phyloP scores from a whole-genome alignment of 2,797 vertebrate species.

The Acanthopagrus latus region DNA sequence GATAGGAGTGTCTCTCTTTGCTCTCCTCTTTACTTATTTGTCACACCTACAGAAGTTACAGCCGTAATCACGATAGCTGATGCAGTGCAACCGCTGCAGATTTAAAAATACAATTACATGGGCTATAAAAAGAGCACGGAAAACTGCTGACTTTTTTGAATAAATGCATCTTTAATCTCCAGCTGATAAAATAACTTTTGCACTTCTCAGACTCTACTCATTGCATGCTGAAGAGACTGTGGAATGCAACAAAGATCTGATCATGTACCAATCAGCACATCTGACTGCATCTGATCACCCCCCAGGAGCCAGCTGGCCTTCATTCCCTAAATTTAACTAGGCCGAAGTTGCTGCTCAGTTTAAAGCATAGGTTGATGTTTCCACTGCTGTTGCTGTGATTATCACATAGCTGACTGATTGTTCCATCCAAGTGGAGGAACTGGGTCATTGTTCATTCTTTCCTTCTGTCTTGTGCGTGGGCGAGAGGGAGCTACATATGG shows the following conservation, averaged over 20 bases:
- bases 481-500: constrained; percentile 39
- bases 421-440: constrained; percentile 52
- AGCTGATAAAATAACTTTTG: constrained; percentile 2
- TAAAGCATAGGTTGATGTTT: constrained; percentile 41
- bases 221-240: background rate
- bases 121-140: background rate
- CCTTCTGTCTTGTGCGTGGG: constrained; percentile 58
- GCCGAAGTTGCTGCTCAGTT: constrained; percentile 19
- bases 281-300: background rate
- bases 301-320: constrained; percentile 14
- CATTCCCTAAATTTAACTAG: constrained; percentile 26
- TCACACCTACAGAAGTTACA: constrained; percentile 6
- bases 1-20: background rate
- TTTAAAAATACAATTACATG: background rate
- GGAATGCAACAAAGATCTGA: background rate
- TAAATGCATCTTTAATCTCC: background rate
- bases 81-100: background rate
- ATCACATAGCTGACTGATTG: constrained; percentile 60
- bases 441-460: constrained; percentile 67
- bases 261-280: background rate
- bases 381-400: constrained; percentile 50
- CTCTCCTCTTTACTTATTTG: background rate
- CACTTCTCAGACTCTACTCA: background rate
- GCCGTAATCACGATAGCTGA: constrained; percentile 1
- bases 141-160: constrained; percentile 1